phyloP scores from a whole-genome alignment of 2,797 vertebrate genomes.

The Pempheris klunzingeri region DNA sequence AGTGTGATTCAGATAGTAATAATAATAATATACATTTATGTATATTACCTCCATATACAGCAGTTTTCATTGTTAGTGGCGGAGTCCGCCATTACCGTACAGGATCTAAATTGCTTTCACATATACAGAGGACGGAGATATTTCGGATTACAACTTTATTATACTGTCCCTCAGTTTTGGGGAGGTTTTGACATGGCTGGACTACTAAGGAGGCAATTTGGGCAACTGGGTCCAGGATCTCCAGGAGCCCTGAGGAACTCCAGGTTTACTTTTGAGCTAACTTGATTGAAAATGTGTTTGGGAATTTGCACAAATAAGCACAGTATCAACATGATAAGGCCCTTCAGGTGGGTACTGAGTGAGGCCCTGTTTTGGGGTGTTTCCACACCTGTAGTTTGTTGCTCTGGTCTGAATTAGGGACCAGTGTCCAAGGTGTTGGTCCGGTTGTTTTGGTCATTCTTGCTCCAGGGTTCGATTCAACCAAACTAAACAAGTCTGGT shows the following conservation, averaged over 20 bases:
- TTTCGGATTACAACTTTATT: neutral
- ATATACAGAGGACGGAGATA: neutral
- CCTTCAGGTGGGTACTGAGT: neutral
- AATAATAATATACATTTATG: no score
- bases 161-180: no score
- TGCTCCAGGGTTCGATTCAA: no score
- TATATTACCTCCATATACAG: neutral
- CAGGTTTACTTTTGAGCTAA: neutral
- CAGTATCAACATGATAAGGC: neutral
- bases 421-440: no score
- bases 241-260: neutral
- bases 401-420: no score
- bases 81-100: neutral
- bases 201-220: neutral
- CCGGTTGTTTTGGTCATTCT: no score
- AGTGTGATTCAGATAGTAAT: neutral
- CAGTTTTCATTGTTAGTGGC: neutral
- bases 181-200: neutral
- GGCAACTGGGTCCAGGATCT: neutral
- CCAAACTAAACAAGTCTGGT: no score
- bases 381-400: no score
- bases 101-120: neutral
- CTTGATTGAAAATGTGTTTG: neutral
- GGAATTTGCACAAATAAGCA: neutral
- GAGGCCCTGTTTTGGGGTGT: no score